Evolutionary conservation across 2,113 vertebrate species (phyloP).

Genomic region (Psettodes erumei): DNA sequence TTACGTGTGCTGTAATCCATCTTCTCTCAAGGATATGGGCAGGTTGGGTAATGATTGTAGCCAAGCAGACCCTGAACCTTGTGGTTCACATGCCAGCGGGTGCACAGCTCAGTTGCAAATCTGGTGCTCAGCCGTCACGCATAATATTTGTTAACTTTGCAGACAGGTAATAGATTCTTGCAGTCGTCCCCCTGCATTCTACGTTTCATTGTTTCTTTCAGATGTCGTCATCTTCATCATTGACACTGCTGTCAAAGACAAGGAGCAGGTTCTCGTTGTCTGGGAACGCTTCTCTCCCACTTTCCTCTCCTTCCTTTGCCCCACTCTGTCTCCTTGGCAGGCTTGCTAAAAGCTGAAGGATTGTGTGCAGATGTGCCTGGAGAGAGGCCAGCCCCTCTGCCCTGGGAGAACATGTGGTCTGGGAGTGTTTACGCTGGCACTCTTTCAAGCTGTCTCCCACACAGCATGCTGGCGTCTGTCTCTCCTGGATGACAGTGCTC

Average conservation of each 20-base stretch:
- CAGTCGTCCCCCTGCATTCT: neutral
- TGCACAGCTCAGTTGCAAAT: conserved; percentile 3
- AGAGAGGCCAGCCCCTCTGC: conserved; percentile 81
- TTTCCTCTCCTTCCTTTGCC: conserved; percentile 38
- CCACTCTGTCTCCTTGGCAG: conserved; percentile 64
- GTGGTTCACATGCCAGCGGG: no score
- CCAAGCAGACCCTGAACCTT: conserved; percentile 41
- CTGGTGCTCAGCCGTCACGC: conserved; percentile 11
- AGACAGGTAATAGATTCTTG: neutral
- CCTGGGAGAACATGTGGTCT: conserved; percentile 87
- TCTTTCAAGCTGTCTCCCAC: conserved; percentile 83
- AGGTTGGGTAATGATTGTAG: conserved; percentile 29
- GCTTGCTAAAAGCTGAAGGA: conserved; percentile 71
- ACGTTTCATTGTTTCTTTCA: conserved; percentile 21
- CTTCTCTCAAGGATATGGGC: conserved; percentile 50
- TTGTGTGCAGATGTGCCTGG: conserved; percentile 87
- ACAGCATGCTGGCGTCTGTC: conserved; percentile 75
- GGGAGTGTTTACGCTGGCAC: conserved; percentile 85
- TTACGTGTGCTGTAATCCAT: conserved; percentile 66
- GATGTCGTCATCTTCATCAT: conserved; percentile 47
- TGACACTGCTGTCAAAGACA: conserved; percentile 36
- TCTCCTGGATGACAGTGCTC: conserved; percentile 68
- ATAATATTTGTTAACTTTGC: conserved; percentile 15
- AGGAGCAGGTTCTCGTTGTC: conserved; percentile 64
- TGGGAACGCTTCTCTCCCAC: conserved; percentile 54